Conservation (phyloP, 2,888 invertebrate genomes). For the Cryptocephalus primarius region DNA sequence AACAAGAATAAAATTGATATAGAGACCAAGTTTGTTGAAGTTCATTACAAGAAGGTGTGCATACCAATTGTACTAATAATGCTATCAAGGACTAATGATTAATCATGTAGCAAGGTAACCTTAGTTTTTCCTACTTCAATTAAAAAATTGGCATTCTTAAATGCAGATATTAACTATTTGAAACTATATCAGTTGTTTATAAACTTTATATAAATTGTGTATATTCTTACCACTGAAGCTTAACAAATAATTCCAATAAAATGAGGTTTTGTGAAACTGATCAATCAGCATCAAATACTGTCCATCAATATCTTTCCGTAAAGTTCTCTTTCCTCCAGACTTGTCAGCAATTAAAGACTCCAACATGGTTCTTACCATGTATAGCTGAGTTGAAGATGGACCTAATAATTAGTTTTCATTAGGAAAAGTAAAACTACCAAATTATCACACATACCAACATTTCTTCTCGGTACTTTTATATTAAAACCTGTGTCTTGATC, state of each 20-base stretch:
- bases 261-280: slow-evolving; percentile 90
- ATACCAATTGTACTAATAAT: too few relatives aligned
- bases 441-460: slow-evolving; percentile 60
- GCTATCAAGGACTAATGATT: too few relatives aligned
- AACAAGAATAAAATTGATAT: too few relatives aligned
- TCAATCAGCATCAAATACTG: slow-evolving; percentile 88
- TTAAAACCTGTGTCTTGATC: slow-evolving; percentile 86
- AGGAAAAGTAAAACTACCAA: too few relatives aligned
- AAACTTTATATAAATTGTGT: not conserved
- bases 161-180: too few relatives aligned
- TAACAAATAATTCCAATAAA: slow-evolving; percentile 91
- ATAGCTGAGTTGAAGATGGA: slow-evolving; percentile 86
- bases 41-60: too few relatives aligned
- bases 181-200: too few relatives aligned
- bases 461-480: slow-evolving; percentile 82
- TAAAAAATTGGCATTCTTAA: too few relatives aligned
- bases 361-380: slow-evolving; percentile 98
- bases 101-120: too few relatives aligned
- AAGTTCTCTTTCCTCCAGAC: slow-evolving; percentile 86
- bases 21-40: too few relatives aligned
- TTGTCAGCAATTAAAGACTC: slow-evolving; percentile 97
- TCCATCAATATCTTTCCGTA: slow-evolving; percentile 94
- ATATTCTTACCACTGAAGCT: slow-evolving; percentile 69
- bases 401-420: slow-evolving; percentile 36
- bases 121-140: too few relatives aligned